phyloP scores from a whole-genome alignment of 2,888 invertebrate genomes.

The Orthonychiurus folsomi region DNA sequence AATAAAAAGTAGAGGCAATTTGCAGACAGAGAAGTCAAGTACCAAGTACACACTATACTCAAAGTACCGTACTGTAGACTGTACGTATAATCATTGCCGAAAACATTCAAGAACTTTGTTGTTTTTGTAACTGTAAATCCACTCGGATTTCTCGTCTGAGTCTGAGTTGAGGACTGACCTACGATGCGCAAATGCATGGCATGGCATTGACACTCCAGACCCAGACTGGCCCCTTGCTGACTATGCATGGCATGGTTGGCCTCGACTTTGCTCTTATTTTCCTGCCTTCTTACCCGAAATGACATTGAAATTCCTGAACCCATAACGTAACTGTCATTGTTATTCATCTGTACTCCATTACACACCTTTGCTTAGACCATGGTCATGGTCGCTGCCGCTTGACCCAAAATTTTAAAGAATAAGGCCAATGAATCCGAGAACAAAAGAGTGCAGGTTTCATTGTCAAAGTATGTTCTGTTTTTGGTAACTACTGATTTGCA shows the following conservation, averaged over 20 bases:
- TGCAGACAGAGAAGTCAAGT: background rate
- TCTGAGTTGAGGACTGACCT: background rate
- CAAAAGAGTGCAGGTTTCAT: too few species aligned
- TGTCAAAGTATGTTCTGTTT: too few species aligned
- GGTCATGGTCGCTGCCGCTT: too few species aligned
- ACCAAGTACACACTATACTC: too few species aligned
- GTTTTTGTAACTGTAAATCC: background rate
- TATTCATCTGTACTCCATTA: too few species aligned
- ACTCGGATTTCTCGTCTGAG: background rate
- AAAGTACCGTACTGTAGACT: too few species aligned
- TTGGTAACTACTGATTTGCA: too few species aligned
- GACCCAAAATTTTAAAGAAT: background rate
- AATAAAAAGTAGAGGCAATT: constrained; percentile 2
- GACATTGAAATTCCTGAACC: background rate
- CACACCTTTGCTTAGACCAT: too few species aligned
- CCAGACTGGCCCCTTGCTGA: background rate
- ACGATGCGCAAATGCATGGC: background rate
- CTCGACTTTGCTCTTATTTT: background rate
- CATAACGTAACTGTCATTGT: background rate
- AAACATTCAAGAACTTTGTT: background rate
- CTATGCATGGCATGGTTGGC: background rate
- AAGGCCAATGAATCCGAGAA: too few species aligned
- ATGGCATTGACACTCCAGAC: background rate
- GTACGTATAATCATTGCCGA: background rate
- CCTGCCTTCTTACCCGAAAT: background rate